These are phyloP conservation scores for Phodopus roborovskii DNA, from an alignment of 2,113 vertebrate species.

Conservation along the genomic window DNA sequence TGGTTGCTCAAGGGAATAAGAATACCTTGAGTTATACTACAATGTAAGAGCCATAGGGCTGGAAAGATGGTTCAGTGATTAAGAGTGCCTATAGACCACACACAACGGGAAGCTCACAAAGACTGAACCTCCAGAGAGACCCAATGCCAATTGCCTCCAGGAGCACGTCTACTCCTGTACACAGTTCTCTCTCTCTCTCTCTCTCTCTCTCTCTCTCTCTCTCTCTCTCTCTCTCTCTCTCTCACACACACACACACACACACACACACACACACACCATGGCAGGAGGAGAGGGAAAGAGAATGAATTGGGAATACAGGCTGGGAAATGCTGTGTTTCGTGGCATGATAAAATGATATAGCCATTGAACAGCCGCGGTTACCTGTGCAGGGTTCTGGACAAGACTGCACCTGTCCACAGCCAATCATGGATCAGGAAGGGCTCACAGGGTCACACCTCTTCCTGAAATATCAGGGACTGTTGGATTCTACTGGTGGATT, in stretches of 20 bases:
- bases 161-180: background rate
- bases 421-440: background rate
- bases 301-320: background rate
- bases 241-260: background rate
- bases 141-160: background rate
- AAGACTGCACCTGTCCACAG: background rate
- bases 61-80: background rate
- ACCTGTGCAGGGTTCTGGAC: background rate
- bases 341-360: no score
- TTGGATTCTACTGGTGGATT: background rate
- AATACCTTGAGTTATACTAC: background rate
- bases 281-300: rapidly evolving
- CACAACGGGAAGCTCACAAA: background rate
- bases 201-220: background rate
- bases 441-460: background rate
- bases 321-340: background rate
- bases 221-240: background rate
- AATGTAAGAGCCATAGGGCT: background rate
- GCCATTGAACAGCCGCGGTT: background rate
- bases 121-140: background rate
- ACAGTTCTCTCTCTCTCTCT: background rate
- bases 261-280: background rate
- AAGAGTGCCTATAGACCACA: background rate
- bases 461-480: background rate
- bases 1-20: background rate